Base-by-base conservation (phyloP, 2,113 vertebrate genomes). In the Equus przewalskii region DNA sequence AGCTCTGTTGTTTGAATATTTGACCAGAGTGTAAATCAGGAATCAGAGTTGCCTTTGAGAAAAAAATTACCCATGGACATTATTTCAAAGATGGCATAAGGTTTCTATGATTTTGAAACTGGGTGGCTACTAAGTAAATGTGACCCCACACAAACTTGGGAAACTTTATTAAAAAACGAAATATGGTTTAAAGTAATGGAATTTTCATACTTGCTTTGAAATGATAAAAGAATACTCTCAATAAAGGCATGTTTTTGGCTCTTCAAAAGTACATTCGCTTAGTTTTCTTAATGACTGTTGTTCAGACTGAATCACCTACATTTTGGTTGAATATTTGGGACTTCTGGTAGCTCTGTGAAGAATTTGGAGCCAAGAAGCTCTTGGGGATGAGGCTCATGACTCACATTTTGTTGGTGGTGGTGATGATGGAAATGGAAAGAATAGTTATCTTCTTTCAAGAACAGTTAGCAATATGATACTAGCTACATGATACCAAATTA, bases 81-180 rank as follows among this genome's bases (percentile, higher is more conserved):
- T 75, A 60, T 72, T 92, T 91, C 60, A 94, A 91, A 69, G 22
- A 88, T 49, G 7, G 10, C 80, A 62, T 95, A 75, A 33, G 2
- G 64, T 86, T 76, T 21, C 49, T 3, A 64, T 89, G 11, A 84
- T 80, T 95, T 93, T 85, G 33, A 89, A 94, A 73, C 6, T 67
- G 28, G 1, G 12, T 85, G 16, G 5, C 26, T 56, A 91, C 15
- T 84, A 54, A 67, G 26, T 72, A 72, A 75, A 72, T 79, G 49
- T 49, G 22, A 62, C 21, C 6, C 21, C 14, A 49, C 18, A 81
- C 3, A 75, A 70, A 83, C 62, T 36, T 79, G 16, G 21, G 12
- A 79, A 87, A 87, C n/a, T 85, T 7, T 81, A 56, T 91, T 82
- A 46, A 54, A 13, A 91, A 90, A 44, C 9, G 85, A 79, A 84